These are phyloP conservation scores for Danio tinwini DNA, from an alignment of 2,797 vertebrate genomes.

Conservation along the genomic window DNA sequence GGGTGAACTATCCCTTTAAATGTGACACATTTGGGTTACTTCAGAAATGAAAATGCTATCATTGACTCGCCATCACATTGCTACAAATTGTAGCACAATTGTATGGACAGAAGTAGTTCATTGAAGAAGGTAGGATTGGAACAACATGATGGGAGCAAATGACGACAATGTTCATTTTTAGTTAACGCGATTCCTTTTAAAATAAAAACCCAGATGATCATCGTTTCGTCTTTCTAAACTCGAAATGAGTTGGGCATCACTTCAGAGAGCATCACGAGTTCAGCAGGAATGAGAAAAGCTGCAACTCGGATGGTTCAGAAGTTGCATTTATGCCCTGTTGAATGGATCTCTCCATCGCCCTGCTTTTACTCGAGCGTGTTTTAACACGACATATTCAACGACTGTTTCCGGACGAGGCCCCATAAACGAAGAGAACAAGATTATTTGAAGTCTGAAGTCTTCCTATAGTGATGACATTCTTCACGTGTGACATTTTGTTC, in stretches of 20 bases:
- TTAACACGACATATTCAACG: constrained; percentile 50
- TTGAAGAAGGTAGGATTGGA: not conserved
- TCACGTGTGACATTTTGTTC: constrained; percentile 64
- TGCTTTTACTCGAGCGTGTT: constrained; percentile 42
- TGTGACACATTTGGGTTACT: no score
- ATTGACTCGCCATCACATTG: no score
- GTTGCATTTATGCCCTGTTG: not conserved
- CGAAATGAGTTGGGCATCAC: constrained; percentile 45
- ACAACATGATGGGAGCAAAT: not conserved
- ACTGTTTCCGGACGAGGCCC: constrained; percentile 41
- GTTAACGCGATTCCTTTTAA: not conserved
- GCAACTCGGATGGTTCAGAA: not conserved
- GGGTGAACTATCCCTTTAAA: no score
- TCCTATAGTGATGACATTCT: constrained; percentile 66
- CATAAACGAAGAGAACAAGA: constrained; percentile 39
- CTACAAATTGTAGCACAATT: no score
- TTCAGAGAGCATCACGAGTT: constrained; percentile 23
- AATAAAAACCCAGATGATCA: constrained; percentile 13
- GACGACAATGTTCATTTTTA: not conserved
- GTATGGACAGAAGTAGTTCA: not conserved
- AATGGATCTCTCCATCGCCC: constrained; percentile 24
- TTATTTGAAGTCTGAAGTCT: constrained; percentile 58
- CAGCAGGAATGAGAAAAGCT: not conserved
- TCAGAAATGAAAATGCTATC: no score
- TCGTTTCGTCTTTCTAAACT: constrained; percentile 44